Evolutionary conservation across 2,113 vertebrate species (phyloP), one percentile per base, ranked within the genome.

Genomic region (Rallus limicola): DNA sequence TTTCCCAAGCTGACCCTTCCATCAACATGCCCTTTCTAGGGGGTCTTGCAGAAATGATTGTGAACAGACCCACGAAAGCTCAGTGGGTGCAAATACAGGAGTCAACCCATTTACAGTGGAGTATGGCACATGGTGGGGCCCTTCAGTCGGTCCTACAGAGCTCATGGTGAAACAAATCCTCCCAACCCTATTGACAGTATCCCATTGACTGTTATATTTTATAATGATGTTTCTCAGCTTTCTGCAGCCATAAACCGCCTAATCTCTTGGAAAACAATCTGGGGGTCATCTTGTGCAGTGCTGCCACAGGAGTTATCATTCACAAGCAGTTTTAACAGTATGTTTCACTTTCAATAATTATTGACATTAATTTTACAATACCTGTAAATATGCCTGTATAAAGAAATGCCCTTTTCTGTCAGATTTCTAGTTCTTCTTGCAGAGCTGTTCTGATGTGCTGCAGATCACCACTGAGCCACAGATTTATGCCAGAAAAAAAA

Each of bases 31-130:
- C 36, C 17, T 70, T 87, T 38, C 64, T 31, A 15, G 38, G 3
- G 0, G 1, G 40, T 46, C 40, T 46, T 68, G 48, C 33, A 75
- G 62, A 71, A 63, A 3, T 36, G 42, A 26, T 25, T 40, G 19
- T 77, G 65, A 18, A 34, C 40, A 88, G 48, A 69, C 8, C 7
- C 36, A 16, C 16, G 33, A 68, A 46, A 31, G 23, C 11, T 65
- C 31, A 0, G 1, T 26, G 33, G 24, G 24, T 21, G 33, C 46
- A 38, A 58, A 62, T 67, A 40, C 36, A 50, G 48, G 10, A 9
- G 3, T 18, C 3, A 1, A 28, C 10, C 13, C 65, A 4, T 44
- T 18, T 74, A 23, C 0, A 0, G 36, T 36, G 33, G 34, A 31
- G 24, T 62, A 38, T 2, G 11, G 42, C 28, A 62, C 0, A 0